Evolutionary conservation across 2,888 invertebrate species (phyloP), one percentile per base, ranked within the genome.

Genomic region (Laspeyria flexula): DNA sequence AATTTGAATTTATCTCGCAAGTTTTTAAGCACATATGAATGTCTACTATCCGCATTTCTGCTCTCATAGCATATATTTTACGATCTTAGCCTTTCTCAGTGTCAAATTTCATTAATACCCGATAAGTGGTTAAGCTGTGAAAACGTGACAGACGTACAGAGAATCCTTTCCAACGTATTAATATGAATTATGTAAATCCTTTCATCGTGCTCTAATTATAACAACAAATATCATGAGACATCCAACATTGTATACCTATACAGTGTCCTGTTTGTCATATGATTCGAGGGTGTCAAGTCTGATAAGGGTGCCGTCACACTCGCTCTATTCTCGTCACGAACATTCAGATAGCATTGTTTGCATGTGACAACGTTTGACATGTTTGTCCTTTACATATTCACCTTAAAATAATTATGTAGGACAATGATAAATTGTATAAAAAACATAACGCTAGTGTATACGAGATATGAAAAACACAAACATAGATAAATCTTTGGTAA

Each of bases 231-330:
- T 25, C 25, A 13, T 3, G 10, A 39, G 25, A 9, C 12, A 39
- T 13, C 15, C 1, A 7, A 33, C 12, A 33, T 39, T n/a, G n/a
- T n/a, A n/a, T 27, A 5, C 1, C 4, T 12, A 16, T 6, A 11
- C 29, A 31, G 18, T 13, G 37, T 48, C 40, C 25, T 39, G 42
- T 45, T 41, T 39, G 39, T 60, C 55, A 50, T 43, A 48, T 50
- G 59, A 58, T 37, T 44, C 3, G 9, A 33, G 27, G 48, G 41
- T 63, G 67, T 59, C 65, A 55, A 33, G 13, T 18, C 0, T 57
- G 75, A 74, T 71, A 74, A 73, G 63, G 66, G 53, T 63, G 55
- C 49, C 63, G 66, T 66, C 74, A 75, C 66, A 71, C 56, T 67
- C 62, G 54, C 63, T 5, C 50, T 57, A 51, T 57, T 59, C 51